Conservation (phyloP, 1,140 invertebrate species). For the Gryllus bimaculatus region DNA sequence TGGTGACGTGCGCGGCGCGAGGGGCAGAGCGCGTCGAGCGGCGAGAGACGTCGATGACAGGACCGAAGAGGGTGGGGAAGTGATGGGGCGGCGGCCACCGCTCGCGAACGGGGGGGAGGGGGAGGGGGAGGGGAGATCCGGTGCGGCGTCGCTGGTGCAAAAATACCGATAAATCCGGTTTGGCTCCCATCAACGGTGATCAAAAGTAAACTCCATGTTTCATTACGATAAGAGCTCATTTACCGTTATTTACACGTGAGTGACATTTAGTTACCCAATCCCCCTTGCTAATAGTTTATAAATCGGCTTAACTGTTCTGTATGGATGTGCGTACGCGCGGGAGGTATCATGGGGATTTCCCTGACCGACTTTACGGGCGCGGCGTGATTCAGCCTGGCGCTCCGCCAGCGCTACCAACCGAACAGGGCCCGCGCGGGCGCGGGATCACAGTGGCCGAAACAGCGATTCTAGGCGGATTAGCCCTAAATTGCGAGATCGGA, state of each 20-base stretch:
- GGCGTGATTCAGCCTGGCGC: neutral
- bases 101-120: too few relatives aligned
- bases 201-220: slow-evolving; percentile 5
- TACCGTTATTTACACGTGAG: slow-evolving; percentile 1
- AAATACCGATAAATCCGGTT: slow-evolving; percentile 1
- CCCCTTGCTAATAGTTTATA: neutral
- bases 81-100: too few relatives aligned
- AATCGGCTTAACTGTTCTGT: neutral
- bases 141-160: neutral
- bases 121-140: neutral
- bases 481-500: too few relatives aligned
- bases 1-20: too few relatives aligned
- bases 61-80: too few relatives aligned
- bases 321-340: neutral
- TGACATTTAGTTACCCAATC: slow-evolving; percentile 1
- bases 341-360: neutral
- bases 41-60: too few relatives aligned
- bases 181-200: neutral
- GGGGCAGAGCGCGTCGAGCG: too few relatives aligned
- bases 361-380: neutral
- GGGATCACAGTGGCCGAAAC: too few relatives aligned
- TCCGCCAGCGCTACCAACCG: neutral
- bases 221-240: slow-evolving; percentile 4
- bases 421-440: too few relatives aligned
- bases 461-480: too few relatives aligned